A percentile compares a stretch with the other conserved stretches of the same genome.
Evolutionary conservation across 2,797 vertebrate species (phyloP).

Genomic region (Microhierax caerulescens): DNA sequence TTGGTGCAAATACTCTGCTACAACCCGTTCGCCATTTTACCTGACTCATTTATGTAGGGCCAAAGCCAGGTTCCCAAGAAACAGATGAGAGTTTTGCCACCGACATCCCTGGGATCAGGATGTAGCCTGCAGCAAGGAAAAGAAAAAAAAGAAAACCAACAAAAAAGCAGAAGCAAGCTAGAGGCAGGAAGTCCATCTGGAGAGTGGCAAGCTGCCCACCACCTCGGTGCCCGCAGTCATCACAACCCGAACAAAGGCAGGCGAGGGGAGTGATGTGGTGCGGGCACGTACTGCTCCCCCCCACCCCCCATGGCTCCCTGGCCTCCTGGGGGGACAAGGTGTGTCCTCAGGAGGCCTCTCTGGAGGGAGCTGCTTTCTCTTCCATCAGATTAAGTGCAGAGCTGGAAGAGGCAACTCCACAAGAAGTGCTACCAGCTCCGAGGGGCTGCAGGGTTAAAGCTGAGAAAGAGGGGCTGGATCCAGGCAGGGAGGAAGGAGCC

Average conservation of each 20-base stretch:
- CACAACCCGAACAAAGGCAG: not conserved
- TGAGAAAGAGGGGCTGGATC: not conserved
- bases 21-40: not conserved
- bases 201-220: constrained; percentile 45
- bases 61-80: not conserved
- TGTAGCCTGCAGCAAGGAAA: not conserved
- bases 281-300: fast-evolving
- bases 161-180: not conserved
- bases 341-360: fast-evolving
- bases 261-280: not conserved
- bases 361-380: not conserved
- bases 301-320: not conserved
- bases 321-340: fast-evolving
- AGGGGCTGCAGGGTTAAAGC: not conserved
- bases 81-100: not conserved
- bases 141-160: not conserved
- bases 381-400: not conserved
- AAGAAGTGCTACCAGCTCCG: not conserved
- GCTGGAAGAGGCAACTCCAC: not conserved
- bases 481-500: not conserved
- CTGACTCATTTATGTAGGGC: not conserved
- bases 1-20: not conserved
- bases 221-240: not conserved
- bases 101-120: not conserved
- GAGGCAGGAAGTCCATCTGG: constrained; percentile 49